phyloP scores from a whole-genome alignment of 2,888 invertebrate species.

The Aradus depressus region DNA sequence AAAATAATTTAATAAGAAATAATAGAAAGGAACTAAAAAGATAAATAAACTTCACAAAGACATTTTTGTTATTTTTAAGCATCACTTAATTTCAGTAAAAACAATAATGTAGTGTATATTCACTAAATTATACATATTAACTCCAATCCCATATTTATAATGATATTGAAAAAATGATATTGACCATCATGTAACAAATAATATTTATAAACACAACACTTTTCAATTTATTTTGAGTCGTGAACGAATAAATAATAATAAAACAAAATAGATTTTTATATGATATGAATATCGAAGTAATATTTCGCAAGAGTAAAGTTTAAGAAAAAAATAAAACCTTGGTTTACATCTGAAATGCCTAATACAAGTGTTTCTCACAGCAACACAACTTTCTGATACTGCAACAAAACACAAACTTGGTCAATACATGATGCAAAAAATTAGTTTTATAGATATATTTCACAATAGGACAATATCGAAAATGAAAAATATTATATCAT shows the following conservation, averaged over 20 bases:
- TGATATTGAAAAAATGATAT: not conserved
- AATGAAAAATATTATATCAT: no score
- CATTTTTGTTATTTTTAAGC: not conserved
- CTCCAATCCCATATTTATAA: not conserved
- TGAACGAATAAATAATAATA: constrained; percentile 12
- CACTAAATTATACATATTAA: no score
- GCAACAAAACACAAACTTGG: constrained; percentile 15
- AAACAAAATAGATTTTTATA: constrained; percentile 2
- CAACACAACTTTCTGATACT: constrained; percentile 24
- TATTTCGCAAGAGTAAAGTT: constrained; percentile 1
- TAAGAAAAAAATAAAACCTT: constrained; percentile 6
- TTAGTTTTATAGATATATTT: constrained; percentile 3
- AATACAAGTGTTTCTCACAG: constrained; percentile 18
- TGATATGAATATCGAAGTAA: constrained; percentile 2
- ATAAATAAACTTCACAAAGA: not conserved
- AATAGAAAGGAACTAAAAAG: not conserved
- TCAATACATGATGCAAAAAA: constrained; percentile 24
- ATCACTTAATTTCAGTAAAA: not conserved
- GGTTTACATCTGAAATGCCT: constrained; percentile 25
- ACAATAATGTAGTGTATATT: no score
- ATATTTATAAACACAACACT: not conserved
- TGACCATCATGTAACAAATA: not conserved
- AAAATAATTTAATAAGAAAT: not conserved
- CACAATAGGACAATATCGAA: no score
- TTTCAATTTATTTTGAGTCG: constrained; percentile 3